Conservation (phyloP, 2,797 vertebrate genomes). For the Neopelma chrysocephalum region DNA sequence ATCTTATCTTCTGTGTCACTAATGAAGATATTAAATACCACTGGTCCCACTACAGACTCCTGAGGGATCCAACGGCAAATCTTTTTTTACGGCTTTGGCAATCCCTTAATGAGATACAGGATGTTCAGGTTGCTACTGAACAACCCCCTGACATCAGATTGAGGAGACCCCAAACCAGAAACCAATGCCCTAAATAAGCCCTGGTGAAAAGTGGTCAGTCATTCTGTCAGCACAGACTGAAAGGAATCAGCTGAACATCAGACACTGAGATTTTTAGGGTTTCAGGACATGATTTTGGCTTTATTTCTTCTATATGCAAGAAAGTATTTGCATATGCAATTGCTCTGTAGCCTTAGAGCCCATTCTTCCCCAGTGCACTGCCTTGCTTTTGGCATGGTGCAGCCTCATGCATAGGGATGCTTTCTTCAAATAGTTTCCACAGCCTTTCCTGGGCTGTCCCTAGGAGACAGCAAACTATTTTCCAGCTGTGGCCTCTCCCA, state of each 20-base stretch:
- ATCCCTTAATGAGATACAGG: neutral
- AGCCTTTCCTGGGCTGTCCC: neutral
- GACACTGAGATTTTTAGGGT: neutral
- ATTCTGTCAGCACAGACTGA: neutral
- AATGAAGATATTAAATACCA: neutral
- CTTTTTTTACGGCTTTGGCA: neutral
- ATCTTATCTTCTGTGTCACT: neutral
- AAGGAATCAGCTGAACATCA: neutral
- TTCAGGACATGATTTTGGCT: neutral
- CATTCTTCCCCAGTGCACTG: fast-evolving
- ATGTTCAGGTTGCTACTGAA: neutral
- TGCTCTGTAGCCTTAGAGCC: neutral
- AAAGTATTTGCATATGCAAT: neutral
- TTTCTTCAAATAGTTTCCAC: neutral
- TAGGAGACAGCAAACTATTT: neutral
- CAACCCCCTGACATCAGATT: fast-evolving
- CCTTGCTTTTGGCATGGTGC: fast-evolving
- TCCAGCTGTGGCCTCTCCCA: neutral
- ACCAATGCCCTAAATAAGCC: neutral
- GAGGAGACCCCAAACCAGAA: neutral
- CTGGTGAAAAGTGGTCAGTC: neutral
- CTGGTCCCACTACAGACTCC: neutral
- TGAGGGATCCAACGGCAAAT: neutral
- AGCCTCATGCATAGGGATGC: neutral
- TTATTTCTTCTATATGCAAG: neutral